Evolutionary conservation across 2,113 vertebrate species (phyloP), one percentile per base, ranked within the genome.

Genomic region (Centropus unirufus): DNA sequence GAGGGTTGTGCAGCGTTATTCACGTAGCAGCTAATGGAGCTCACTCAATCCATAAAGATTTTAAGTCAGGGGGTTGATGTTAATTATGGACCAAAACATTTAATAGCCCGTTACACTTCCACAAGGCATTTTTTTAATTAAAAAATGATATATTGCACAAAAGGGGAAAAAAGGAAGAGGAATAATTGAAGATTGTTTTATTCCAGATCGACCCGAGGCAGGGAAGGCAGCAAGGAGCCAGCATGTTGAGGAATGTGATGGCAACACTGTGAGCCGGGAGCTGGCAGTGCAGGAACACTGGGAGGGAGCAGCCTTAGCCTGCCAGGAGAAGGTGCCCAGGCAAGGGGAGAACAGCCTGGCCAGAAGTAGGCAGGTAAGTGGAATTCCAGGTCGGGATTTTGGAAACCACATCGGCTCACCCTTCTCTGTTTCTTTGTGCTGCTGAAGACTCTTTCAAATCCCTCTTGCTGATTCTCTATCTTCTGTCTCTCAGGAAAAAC

Each of bases 31-130:
- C 88, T 90, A 90, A 96, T 39, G 52, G 85, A 93, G 92, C 54
- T 57, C 80, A 39, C 81, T 76, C 95, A 78, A 67, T 78, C 70
- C 78, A 17, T 80, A 84, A 73, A 95, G 92, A 96, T 95, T 94
- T 66, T 76, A 85, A 92, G 96, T 97, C 94, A 95, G 78, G 90
- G 93, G 88, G 92, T 97, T 81, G 90, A 95, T 98, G 97, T 97
- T 98, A 98, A 98, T 98, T 97, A 98, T 95, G 96, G 96, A 92
- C 95, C 95, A 97, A 92, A 97, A 97, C 95, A 96, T 96, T 97
- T 96, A 97, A 97, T 64, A 94, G 97, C 95, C 96, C 8, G 57
- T 89, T 95, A 90, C 62, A 92, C 91, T 96, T 97, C 97, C 96
- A 95, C 47, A 1, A 95, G 97, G 97, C 97, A 85, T 95, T 97